Evolutionary conservation across 2,113 vertebrate genomes (phyloP).

Genomic region (Varanus komodoensis): DNA sequence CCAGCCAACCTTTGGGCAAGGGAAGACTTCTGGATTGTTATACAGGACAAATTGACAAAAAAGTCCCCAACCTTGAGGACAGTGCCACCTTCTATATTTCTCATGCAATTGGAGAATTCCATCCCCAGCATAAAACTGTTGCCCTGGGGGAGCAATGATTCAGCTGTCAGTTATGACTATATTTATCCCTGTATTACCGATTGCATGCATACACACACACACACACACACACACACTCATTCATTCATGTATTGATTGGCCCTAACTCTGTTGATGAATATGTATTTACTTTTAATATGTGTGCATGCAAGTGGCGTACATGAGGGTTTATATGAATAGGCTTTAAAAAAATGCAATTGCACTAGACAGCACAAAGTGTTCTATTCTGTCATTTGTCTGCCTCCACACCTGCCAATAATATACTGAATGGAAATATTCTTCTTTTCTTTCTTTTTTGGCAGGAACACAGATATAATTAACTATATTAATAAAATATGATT

Average conservation of each 20-base stretch:
- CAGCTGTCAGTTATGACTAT: neutral
- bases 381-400: slow-evolving; percentile 26
- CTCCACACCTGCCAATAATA: slow-evolving; percentile 62
- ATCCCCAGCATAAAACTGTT: too few species aligned
- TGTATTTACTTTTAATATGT: too few species aligned
- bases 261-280: neutral
- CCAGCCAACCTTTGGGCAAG: too few species aligned
- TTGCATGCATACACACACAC: neutral
- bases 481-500: slow-evolving; percentile 18
- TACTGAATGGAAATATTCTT: slow-evolving; percentile 36
- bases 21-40: too few species aligned
- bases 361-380: slow-evolving; percentile 45
- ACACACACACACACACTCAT: slow-evolving; percentile 64
- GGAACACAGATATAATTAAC: neutral
- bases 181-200: too few species aligned
- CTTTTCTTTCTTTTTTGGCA: slow-evolving; percentile 20
- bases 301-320: neutral
- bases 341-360: neutral
- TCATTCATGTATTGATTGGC: slow-evolving; percentile 27
- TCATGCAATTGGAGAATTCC: too few species aligned
- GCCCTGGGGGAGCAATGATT: too few species aligned
- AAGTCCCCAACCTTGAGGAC: too few species aligned
- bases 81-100: too few species aligned
- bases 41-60: too few species aligned
- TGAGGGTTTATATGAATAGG: accelerated